Base-by-base conservation (phyloP, 2,113 vertebrate species). In the Malurus cyaneus region DNA sequence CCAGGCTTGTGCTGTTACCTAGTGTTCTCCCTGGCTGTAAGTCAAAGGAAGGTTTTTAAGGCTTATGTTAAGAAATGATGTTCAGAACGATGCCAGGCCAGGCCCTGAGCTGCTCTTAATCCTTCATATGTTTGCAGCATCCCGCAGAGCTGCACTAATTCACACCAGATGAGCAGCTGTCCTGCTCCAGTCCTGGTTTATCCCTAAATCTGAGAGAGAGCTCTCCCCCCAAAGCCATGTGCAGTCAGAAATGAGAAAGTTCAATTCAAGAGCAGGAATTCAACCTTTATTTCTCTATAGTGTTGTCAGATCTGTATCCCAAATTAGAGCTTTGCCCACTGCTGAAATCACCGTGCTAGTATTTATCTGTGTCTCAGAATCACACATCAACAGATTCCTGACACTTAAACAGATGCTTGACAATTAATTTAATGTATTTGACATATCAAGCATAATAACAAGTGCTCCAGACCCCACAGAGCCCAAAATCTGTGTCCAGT, bases 141-240 rank as follows among this genome's bases (percentile, higher is more conserved):
- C 89, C 86, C 16, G 26, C 72, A 69, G 91, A 94, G 84, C 74
- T 89, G 32, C n/a, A 79, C 67, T 96, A 91, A 94, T 88, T 86
- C 89, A 80, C 24, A 66, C 54, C 87, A 94, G 94, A 74, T 89
- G 62, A 83, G 87, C 94, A 88, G 85, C 92, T 91, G 74, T 89
- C 87, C 94, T 70, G 9, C 32, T 52, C 11, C 0, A 94, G 73
- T 57, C 32, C n/a, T 41, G 42, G 29, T 91, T 94, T 66, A 94
- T 88, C 81, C 91, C 39, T 64, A 89, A 70, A 95, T 88, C 92
- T 92, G 71, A 52, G 42, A 79, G 47, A 65, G 26, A 91, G 44
- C 29, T 80, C 52, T 88, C 39, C 85, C 66, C 67, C 64, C 47
- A 89, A 79, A 89, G 77, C 77, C 85, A 83, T 47, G 50, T 21